phyloP scores from a whole-genome alignment of 2,113 vertebrate genomes.

The Zeus faber region DNA sequence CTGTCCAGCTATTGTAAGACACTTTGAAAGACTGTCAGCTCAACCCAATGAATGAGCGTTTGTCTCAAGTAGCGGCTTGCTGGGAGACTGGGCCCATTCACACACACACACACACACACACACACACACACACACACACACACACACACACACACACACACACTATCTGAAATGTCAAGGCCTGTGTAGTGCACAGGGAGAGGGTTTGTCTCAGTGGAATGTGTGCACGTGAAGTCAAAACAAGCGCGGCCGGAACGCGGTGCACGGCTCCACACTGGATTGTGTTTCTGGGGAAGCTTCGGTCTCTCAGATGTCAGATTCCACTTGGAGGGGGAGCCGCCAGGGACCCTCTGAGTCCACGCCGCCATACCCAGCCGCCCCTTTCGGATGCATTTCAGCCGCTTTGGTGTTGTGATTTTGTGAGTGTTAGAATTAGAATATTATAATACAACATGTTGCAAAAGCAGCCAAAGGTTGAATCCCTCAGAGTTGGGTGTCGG shows the following conservation, averaged over 20 bases:
- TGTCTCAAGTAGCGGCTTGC: constrained; percentile 27
- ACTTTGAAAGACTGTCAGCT: constrained; percentile 10
- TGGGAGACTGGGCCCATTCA: constrained; percentile 26
- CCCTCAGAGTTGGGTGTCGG: too few species aligned
- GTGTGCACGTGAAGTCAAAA: constrained; percentile 39
- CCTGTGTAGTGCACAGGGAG: constrained; percentile 45
- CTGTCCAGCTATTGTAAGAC: not conserved
- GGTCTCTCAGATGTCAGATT: not conserved
- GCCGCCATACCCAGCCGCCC: too few species aligned
- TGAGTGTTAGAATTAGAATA: too few species aligned
- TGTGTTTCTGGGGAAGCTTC: not conserved
- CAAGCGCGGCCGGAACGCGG: constrained; percentile 29
- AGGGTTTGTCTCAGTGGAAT: constrained; percentile 58
- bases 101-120: not conserved
- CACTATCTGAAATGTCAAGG: too few species aligned
- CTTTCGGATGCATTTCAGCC: too few species aligned
- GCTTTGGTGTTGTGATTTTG: too few species aligned
- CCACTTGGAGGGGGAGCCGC: too few species aligned
- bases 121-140: not conserved
- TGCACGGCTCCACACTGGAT: constrained; percentile 14
- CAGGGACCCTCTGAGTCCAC: too few species aligned
- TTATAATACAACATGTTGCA: too few species aligned
- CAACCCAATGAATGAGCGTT: constrained; percentile 25
- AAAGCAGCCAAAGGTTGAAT: too few species aligned
- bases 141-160: too few species aligned